These are phyloP conservation scores for Phrixothrix hirtus DNA, from an alignment of 2,888 invertebrate species.

Conservation along the genomic window DNA sequence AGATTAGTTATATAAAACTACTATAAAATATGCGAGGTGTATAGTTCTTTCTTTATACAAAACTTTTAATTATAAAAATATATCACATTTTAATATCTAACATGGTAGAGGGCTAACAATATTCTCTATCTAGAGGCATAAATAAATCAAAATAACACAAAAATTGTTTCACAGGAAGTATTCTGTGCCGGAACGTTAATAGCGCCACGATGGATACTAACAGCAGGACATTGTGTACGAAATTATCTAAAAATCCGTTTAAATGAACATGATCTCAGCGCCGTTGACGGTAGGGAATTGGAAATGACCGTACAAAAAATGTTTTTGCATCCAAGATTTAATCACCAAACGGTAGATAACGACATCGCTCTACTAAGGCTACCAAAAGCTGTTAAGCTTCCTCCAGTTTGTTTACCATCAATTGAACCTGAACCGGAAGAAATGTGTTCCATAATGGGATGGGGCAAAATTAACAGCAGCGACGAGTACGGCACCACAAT, in stretches of 20 bases:
- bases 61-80: too few relatives aligned
- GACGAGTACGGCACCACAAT: constrained; percentile 81
- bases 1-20: too few relatives aligned
- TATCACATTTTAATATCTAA: too few relatives aligned
- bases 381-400: constrained; percentile 52
- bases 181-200: constrained; percentile 88
- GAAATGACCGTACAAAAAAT: constrained; percentile 75
- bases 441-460: constrained; percentile 86
- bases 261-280: constrained; percentile 83
- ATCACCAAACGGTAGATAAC: constrained; percentile 87
- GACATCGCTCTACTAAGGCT: constrained; percentile 85
- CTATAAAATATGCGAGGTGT: too few relatives aligned
- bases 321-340: constrained; percentile 82
- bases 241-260: constrained; percentile 77
- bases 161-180: constrained; percentile 66
- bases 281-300: constrained; percentile 74
- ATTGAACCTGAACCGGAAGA: constrained; percentile 67
- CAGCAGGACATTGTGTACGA: constrained; percentile 85
- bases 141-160: too few relatives aligned
- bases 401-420: constrained; percentile 76
- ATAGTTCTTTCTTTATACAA: too few relatives aligned
- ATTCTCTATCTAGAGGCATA: neutral
- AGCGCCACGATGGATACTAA: constrained; percentile 80
- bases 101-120: too few relatives aligned
- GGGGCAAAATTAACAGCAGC: constrained; percentile 82